Base-by-base conservation (phyloP, 1,140 invertebrate genomes). In the Lucilia cuprina region DNA sequence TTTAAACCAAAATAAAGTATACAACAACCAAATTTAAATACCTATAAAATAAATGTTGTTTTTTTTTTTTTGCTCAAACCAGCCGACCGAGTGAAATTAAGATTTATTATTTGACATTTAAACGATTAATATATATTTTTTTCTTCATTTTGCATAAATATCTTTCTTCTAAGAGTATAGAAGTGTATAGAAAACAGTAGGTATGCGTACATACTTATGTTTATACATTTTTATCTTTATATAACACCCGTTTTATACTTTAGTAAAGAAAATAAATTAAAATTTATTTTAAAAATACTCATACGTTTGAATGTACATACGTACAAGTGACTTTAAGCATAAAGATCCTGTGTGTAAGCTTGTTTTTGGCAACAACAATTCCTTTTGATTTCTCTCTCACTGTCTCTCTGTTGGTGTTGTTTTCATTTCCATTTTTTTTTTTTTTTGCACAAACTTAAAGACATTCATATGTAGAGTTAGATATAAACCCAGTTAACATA, bases 81-180 rank as follows among this genome's bases (percentile, higher is more conserved):
- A 4, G 21, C 65, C 65, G 19, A 70, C 65, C 65, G 65, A 70
- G n/a, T 70, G 65, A 70, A 70, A 70, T 21, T 70, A 19, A 70
- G 65, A 70, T 70, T 70, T 70, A 70, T 70, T 70, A 70, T 70
- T 70, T 70, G 65, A 70, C 65, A 70, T 70, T 60, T 60, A 70
- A 70, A 70, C 65, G 65, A 70, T 70, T 70, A 70, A 70, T 70
- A 21, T 70, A 19, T 70, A 2, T 70, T 70, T 19, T 70, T 21
- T 21, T 21, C 25, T 21, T 70, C 10, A 1, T 7, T 25, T 21
- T 21, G n/a, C 9, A 70, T 10, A 70, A 7, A 70, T 10, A 70
- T 25, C 7, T 25, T 19, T 25, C 7, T 25, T 19, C 17, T 70
- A 70, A 21, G 25, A 30, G 19, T 10, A 70, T 19, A 21, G 7